A percentile compares a stretch with the other conserved stretches of the same genome.
phyloP scores from a whole-genome alignment of 1,140 invertebrate species.

The Lepidotrigona ventralis region DNA sequence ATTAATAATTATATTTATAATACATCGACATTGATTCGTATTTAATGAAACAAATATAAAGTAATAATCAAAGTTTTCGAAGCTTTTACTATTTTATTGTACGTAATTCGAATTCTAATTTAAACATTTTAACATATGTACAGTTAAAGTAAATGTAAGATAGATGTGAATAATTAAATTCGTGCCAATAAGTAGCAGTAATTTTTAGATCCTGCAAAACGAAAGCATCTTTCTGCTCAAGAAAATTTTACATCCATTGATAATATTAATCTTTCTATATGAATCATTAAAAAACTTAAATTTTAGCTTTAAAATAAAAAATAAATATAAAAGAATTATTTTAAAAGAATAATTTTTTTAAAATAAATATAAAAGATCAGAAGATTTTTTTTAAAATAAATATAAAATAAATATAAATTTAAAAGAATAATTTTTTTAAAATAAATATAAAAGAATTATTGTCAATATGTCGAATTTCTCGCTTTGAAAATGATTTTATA shows the following conservation, averaged over 20 bases:
- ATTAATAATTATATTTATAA: background rate
- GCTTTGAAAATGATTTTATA: background rate
- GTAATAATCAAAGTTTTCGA: background rate
- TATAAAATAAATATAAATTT: too few relatives aligned
- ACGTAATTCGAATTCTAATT: background rate
- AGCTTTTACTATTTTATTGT: background rate
- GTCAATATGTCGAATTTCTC: background rate
- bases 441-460: background rate
- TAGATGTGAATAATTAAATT: constrained; percentile 24
- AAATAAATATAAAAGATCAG: too few relatives aligned
- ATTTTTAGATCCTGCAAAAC: background rate
- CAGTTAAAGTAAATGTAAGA: background rate
- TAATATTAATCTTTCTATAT: background rate
- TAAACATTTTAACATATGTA: constrained; percentile 8
- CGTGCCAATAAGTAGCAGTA: background rate
- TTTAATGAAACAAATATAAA: background rate
- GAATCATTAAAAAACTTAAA: background rate
- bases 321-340: background rate
- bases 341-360: too few relatives aligned
- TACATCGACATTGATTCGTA: background rate
- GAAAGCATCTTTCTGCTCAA: background rate
- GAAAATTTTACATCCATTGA: background rate
- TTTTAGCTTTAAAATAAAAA: background rate
- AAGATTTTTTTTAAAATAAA: too few relatives aligned
- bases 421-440: too few relatives aligned